These are phyloP conservation scores for Poeciliopsis presidionis DNA, from an alignment of 2,797 vertebrate genomes.

Conservation along the genomic window DNA sequence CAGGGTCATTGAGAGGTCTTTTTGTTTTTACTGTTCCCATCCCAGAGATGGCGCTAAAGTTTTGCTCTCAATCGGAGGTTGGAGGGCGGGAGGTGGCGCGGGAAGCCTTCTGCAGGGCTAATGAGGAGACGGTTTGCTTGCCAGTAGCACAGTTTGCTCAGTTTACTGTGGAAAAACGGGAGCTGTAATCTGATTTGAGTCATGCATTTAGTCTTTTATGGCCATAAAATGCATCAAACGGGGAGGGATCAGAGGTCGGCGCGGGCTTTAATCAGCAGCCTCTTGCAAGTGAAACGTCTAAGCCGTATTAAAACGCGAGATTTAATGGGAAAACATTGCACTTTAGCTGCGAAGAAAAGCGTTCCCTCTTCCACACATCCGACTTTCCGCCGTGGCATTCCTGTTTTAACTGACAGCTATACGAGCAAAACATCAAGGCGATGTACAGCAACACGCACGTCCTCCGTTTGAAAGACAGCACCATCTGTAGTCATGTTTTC, in stretches of 20 bases:
- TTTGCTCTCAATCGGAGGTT: conserved; percentile 29
- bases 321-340: neutral
- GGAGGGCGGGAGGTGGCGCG: neutral
- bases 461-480: conserved; percentile 61
- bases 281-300: conserved; percentile 2
- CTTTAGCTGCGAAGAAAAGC: neutral
- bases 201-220: conserved; percentile 20
- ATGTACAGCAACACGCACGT: conserved; percentile 21
- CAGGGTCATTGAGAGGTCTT: conserved; percentile 78
- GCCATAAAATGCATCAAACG: conserved; percentile 5
- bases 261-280: neutral
- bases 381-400: neutral
- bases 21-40: conserved; percentile 40
- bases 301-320: neutral
- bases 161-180: conserved; percentile 55
- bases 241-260: conserved; percentile 8
- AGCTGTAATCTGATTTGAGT: conserved; percentile 36
- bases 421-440: conserved; percentile 24
- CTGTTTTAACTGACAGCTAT: conserved; percentile 35
- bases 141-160: conserved; percentile 60
- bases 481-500: conserved; percentile 73
- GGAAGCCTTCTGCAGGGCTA: neutral
- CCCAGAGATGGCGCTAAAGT: conserved; percentile 75
- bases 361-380: neutral
- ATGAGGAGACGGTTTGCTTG: conserved; percentile 36